These are phyloP conservation scores for Dicentrarchus labrax DNA, from an alignment of 2,113 vertebrate species.

Conservation along the genomic window DNA sequence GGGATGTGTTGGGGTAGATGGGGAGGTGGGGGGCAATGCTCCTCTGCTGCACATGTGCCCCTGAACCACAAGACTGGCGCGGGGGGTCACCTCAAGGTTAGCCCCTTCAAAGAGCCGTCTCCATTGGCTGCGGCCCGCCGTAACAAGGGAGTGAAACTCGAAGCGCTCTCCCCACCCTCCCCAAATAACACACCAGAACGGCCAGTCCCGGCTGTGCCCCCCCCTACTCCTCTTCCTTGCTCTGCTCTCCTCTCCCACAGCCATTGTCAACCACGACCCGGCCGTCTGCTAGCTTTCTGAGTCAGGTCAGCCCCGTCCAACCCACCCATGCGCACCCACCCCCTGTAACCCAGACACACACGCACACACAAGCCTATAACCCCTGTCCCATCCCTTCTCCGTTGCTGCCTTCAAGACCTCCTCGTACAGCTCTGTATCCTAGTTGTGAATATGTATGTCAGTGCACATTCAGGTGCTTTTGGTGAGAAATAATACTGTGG, in stretches of 20 bases:
- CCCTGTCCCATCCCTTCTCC: conserved; percentile 48
- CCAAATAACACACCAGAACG: conserved; percentile 66
- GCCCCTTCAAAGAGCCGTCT: conserved; percentile 76
- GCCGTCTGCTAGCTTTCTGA: conserved; percentile 75
- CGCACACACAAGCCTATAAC: conserved; percentile 15
- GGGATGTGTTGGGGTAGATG: conserved; percentile 39
- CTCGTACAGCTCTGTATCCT: neutral
- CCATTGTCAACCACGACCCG: conserved; percentile 77
- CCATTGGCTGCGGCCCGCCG: conserved; percentile 75
- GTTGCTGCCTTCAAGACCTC: conserved; percentile 56
- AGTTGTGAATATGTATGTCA: conserved; percentile 1
- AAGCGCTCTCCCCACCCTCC: conserved; percentile 66
- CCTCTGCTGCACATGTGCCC: conserved; percentile 79
- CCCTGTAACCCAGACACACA: conserved; percentile 41
- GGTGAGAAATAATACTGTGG: neutral
- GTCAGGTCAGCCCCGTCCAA: conserved; percentile 60
- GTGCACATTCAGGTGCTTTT: neutral
- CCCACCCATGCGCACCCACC: conserved; percentile 37
- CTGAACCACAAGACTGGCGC: conserved; percentile 77
- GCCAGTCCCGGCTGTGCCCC: conserved; percentile 24
- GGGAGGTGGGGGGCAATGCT: conserved; percentile 51
- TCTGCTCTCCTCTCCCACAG: conserved; percentile 57
- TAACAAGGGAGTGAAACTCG: conserved; percentile 81
- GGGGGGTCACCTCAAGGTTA: conserved; percentile 86
- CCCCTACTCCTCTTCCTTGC: conserved; percentile 22